Evolutionary conservation across 1,140 invertebrate genomes (phyloP).

Genomic region (Panagrolaimus sp.): DNA sequence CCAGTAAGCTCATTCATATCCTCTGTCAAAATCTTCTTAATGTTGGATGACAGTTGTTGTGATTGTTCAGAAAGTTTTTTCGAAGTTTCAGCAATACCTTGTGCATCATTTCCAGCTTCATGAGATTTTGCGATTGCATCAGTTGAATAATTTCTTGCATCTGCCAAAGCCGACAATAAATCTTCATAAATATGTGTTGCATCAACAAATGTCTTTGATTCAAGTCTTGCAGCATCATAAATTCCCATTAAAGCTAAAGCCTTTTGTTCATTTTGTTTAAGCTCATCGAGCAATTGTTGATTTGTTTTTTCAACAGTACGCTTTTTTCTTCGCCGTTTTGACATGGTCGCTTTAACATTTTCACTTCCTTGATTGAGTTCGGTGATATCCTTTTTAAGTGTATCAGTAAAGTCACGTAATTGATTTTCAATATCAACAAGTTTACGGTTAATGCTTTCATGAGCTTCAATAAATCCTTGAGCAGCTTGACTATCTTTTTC

Average conservation of each 20-base stretch:
- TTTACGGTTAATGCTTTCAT: constrained; percentile 20
- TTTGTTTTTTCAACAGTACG: neutral
- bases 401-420: constrained; percentile 4
- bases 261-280: constrained; percentile 29
- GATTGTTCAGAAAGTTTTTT: neutral
- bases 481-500: constrained; percentile 27
- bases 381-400: constrained; percentile 17
- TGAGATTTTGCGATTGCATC: neutral
- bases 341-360: constrained; percentile 6
- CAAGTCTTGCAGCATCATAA: constrained; percentile 35
- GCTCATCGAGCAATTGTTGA: constrained; percentile 20
- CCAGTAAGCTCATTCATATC: neutral
- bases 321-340: neutral
- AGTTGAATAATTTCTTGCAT: constrained; percentile 26
- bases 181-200: constrained; percentile 38
- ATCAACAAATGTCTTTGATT: constrained; percentile 27
- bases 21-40: neutral
- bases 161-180: constrained; percentile 19
- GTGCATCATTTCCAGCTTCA: constrained; percentile 7
- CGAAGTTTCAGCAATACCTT: neutral
- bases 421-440: constrained; percentile 20
- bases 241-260: constrained; percentile 28
- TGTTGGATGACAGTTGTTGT: neutral
- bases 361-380: constrained; percentile 22
- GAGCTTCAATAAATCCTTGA: constrained; percentile 15